Conservation (phyloP, 2,113 vertebrate species). For the Ovibos moschatus region DNA sequence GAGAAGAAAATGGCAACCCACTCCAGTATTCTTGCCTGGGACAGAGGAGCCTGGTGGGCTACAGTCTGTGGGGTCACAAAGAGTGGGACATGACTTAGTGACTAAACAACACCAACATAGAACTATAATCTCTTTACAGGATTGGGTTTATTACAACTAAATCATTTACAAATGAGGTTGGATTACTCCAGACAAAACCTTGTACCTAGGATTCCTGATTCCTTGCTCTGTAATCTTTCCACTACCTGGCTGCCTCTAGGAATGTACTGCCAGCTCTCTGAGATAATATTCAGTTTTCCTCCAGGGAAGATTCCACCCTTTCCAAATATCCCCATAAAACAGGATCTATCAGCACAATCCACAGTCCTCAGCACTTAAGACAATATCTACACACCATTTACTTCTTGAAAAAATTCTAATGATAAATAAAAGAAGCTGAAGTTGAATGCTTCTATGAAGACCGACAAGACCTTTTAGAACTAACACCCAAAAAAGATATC, state of each 20-base stretch:
- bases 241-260: background rate
- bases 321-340: background rate
- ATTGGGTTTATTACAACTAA: background rate
- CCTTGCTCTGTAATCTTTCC: background rate
- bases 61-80: background rate
- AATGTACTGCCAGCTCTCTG: background rate
- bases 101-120: background rate
- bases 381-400: background rate
- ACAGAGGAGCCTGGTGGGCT: background rate
- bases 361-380: background rate
- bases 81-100: background rate
- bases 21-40: background rate
- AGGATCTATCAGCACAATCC: background rate
- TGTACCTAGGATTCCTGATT: background rate
- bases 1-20: background rate
- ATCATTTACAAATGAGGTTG: background rate
- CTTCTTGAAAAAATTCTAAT: background rate
- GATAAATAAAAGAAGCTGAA: background rate
- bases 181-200: background rate
- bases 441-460: too few relatives aligned
- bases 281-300: background rate
- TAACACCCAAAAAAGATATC: too few relatives aligned
- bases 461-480: too few relatives aligned
- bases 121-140: background rate
- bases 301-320: background rate